Evolutionary conservation across 2,113 vertebrate genomes (phyloP).

Genomic region (Psilopsiagon aymara): DNA sequence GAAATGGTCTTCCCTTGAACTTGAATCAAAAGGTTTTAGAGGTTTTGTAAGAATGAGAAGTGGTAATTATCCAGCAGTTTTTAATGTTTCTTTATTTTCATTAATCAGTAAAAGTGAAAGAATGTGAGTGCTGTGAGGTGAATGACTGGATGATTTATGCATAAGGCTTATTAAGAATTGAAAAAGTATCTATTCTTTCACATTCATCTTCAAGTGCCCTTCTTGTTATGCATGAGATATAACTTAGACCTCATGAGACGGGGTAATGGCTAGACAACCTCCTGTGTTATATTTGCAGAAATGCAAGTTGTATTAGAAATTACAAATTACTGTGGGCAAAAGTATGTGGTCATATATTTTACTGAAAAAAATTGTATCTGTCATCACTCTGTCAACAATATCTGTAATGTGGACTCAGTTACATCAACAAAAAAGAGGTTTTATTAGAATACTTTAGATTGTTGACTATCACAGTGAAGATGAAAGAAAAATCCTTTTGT

Average conservation of each 20-base stretch:
- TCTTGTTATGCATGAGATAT: background rate
- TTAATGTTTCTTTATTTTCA: background rate
- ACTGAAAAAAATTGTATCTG: background rate
- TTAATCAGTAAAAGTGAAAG: background rate
- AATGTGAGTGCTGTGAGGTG: background rate
- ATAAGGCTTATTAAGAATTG: background rate
- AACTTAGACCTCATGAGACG: background rate
- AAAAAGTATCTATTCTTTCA: background rate
- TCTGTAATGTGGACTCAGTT: background rate
- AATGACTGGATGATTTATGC: background rate
- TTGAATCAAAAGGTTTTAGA: background rate
- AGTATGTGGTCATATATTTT: background rate
- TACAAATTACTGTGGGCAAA: background rate
- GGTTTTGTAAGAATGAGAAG: background rate
- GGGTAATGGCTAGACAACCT: background rate
- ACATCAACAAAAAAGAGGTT: background rate
- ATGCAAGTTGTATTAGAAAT: background rate
- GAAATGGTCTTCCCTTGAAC: background rate
- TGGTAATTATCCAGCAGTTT: background rate
- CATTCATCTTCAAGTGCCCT: background rate
- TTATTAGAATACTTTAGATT: background rate
- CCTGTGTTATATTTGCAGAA: background rate
- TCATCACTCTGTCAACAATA: rapidly evolving
- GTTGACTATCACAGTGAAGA: background rate
- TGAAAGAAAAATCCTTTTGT: background rate